Percentiles rank a stretch among this genome's conserved stretches.
Evolutionary conservation across 1,140 invertebrate genomes (phyloP).

Genomic region (Scaptomyza pallida): DNA sequence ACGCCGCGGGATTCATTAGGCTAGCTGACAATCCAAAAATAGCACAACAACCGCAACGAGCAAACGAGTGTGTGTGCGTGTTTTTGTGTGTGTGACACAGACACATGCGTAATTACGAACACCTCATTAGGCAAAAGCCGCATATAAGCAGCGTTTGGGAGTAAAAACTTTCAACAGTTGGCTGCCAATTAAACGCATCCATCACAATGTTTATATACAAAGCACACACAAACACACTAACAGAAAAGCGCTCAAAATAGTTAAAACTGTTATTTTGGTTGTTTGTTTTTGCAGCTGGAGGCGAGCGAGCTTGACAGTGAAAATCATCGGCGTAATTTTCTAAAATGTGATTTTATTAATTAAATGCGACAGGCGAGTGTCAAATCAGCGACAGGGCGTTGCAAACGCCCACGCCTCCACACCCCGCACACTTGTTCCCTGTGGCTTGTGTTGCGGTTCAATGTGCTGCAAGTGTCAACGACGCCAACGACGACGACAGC

Average conservation of each 20-base stretch:
- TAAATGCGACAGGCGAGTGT: constrained; percentile 77
- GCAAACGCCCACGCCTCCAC: not conserved
- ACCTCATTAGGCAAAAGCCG: constrained; percentile 69
- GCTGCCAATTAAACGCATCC: constrained; percentile 65
- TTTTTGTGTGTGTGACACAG: constrained; percentile 1
- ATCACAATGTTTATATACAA: constrained; percentile 56
- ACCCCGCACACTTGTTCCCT: not conserved
- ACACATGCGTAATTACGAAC: constrained; percentile 52
- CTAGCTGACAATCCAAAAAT: constrained; percentile 44
- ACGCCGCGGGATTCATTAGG: constrained; percentile 41
- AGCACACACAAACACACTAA: not conserved
- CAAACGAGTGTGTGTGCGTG: not conserved
- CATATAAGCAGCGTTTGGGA: constrained; percentile 54
- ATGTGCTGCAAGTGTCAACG: constrained; percentile 59
- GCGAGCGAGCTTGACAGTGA: constrained; percentile 14
- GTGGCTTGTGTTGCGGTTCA: constrained; percentile 73
- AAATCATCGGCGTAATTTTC: constrained; percentile 71
- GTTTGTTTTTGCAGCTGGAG: constrained; percentile 19
- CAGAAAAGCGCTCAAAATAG: constrained; percentile 29
- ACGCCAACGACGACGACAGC: constrained; percentile 35
- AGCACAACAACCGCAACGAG: constrained; percentile 30
- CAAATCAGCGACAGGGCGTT: constrained; percentile 64
- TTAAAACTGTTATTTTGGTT: constrained; percentile 8
- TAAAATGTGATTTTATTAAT: constrained; percentile 78
- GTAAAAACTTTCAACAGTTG: constrained; percentile 44